Base-by-base conservation (phyloP, 1,140 invertebrate species). In the Alviniconcha marisindica region DNA sequence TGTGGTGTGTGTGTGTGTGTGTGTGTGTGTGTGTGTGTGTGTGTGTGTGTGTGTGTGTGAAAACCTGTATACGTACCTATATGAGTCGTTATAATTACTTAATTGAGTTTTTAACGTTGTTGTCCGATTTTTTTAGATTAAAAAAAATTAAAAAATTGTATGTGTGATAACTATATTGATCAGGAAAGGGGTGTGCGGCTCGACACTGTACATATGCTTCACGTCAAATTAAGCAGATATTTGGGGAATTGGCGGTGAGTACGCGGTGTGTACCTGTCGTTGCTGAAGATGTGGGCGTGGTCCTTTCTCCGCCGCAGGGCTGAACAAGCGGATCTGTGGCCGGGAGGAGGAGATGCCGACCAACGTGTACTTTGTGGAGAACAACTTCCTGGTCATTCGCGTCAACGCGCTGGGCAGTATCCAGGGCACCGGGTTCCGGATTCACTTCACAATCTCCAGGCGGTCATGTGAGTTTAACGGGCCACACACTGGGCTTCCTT, bases 391-490 rank as follows among this genome's bases (percentile, higher is more conserved):
- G 18, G 54, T 80, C 56, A 44, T 80, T 36, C 14, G 78, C 36
- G 78, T 60, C 51, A 66, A 80, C 56, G 56, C 78, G 18, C 33
- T 28, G 3, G 40, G 78, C 33, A 21, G 0, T n/a, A 60, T 80
- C 12, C 33, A 60, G 54, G 78, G 78, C 3, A 33, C 56, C 0
- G 78, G 78, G 36, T 80, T 80, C 78, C 36, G 60, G 15, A 80
- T 80, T n/a, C 78, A 80, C 60, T 80, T 80, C 78, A 80, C 78
- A 36, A 21, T 54, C 56, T 80, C 54, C 78, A 54, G 78, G 28
- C 21, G 42, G 31, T 40, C 38, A 28, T 54, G 73, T 76, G 15
- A 76, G 73, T 69, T 48, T n/a, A n/a, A n/a, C n/a, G n/a, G n/a
- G n/a, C n/a, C n/a, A n/a, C n/a, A n/a, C n/a, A n/a, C n/a, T n/a